Percentiles rank a stretch among this genome's conserved stretches.
Conservation (phyloP, 1,140 invertebrate species). For the Trinorchestia longiramus region DNA sequence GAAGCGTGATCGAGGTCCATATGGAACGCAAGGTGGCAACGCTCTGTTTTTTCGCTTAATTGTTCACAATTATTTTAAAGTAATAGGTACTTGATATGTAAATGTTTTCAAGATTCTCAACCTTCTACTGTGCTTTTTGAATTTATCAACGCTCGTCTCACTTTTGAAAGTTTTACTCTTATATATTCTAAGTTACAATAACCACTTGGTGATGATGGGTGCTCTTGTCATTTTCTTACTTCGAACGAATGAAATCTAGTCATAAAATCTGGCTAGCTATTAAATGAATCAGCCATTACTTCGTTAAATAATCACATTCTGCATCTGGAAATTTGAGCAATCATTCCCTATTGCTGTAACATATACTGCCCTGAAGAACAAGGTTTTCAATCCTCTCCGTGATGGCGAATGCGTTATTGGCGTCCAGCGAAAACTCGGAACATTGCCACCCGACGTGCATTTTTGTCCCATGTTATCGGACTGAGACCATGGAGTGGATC, state of each 20-base stretch:
- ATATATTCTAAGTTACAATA: no score
- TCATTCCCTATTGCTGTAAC: background rate
- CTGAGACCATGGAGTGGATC: background rate
- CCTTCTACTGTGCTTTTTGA: background rate
- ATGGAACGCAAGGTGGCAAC: conserved; percentile 8
- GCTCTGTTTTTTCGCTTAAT: background rate
- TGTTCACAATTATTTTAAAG: background rate
- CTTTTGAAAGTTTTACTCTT: no score
- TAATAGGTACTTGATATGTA: background rate
- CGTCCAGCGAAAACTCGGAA: background rate
- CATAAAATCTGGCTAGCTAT: no score
- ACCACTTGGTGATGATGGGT: no score
- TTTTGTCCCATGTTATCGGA: background rate
- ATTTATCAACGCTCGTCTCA: no score
- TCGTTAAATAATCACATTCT: no score
- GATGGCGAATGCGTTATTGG: background rate
- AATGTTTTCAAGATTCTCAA: background rate
- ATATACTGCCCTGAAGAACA: no score
- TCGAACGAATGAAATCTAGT: no score
- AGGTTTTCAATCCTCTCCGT: no score
- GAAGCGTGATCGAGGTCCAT: background rate
- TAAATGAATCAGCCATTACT: no score
- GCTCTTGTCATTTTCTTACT: no score
- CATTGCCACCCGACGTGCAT: background rate
- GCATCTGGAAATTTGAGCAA: background rate